phyloP scores from a whole-genome alignment of 2,113 vertebrate species.

The Haplotaxodon microlepis region DNA sequence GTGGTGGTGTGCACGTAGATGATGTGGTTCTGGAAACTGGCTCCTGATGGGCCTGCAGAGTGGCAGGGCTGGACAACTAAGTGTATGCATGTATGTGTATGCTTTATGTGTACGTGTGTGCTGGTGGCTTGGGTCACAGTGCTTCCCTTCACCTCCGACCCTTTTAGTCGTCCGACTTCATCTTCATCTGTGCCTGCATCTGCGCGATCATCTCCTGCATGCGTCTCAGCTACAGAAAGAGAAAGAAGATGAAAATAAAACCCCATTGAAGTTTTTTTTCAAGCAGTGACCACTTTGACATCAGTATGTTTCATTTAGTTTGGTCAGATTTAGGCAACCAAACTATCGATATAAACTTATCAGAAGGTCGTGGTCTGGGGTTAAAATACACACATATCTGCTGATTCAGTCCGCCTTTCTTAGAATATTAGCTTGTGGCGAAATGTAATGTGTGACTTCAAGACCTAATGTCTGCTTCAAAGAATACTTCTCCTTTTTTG shows the following conservation, averaged over 20 bases:
- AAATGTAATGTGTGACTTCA: neutral
- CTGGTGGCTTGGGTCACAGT: neutral
- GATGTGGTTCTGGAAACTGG: neutral
- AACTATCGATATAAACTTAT: neutral
- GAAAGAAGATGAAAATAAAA: neutral
- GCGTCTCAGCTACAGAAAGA: conserved; percentile 72
- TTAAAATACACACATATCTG: neutral
- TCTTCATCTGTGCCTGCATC: conserved; percentile 87
- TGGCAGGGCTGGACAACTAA: neutral
- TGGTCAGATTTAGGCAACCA: neutral
- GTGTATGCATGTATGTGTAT: neutral
- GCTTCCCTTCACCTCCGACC: neutral
- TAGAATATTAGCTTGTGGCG: neutral
- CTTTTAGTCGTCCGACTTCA: conserved; percentile 79
- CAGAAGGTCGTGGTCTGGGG: neutral
- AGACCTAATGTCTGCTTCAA: neutral
- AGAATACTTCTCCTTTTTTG: neutral
- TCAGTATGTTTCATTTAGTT: neutral
- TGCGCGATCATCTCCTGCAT: conserved; percentile 89
- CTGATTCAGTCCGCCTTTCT: neutral
- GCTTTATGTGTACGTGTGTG: neutral
- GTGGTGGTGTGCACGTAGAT: neutral
- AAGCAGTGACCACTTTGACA: neutral
- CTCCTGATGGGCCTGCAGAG: neutral
- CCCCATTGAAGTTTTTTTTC: neutral